Evolutionary conservation across 2,888 invertebrate genomes (phyloP), one percentile per base, ranked within the genome.

Genomic region (Argynnis bischoffii): DNA sequence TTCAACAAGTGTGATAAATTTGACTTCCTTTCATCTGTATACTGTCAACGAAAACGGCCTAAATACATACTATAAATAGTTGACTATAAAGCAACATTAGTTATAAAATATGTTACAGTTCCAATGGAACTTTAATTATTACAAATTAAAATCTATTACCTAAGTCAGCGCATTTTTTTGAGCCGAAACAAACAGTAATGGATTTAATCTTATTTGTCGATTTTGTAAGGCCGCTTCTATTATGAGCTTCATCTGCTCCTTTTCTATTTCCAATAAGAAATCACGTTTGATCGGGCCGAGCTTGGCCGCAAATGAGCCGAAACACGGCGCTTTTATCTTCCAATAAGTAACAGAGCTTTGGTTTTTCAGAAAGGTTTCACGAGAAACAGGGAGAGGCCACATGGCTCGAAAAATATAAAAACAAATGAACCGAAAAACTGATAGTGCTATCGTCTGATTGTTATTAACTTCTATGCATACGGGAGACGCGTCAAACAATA

Each of bases 271-370:
- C 86, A 88, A 86, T 89, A 88, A 88, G 87, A 87, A 90, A 90
- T 89, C 89, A 86, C 88, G 85, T 88, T 88, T 82, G 85, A 87
- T 87, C 84, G 83, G 80, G 77, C 72, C 75, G 70, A 84, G 81
- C 84, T 84, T 82, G 78, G 79, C 86, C 86, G 86, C 87, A 89
- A 90, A 90, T 90, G 90, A 88, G 85, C 88, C 90, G 89, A 88
- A 90, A 89, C 89, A 87, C 82, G 84, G 84, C 80, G 87, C 85
- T 83, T 89, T 90, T 90, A 90, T 90, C 90, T 88, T 83, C 84
- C 85, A 89, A 87, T 89, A 89, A 88, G 85, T 88, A 86, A 88
- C 79, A 81, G 79, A 84, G 82, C 84, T 87, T 86, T 82, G 86
- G 81, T 85, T 86, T 84, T 79, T 80, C 79, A 80, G 82, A 85